phyloP scores from a whole-genome alignment of 1,140 invertebrate species.

The Aphelinus certus region DNA sequence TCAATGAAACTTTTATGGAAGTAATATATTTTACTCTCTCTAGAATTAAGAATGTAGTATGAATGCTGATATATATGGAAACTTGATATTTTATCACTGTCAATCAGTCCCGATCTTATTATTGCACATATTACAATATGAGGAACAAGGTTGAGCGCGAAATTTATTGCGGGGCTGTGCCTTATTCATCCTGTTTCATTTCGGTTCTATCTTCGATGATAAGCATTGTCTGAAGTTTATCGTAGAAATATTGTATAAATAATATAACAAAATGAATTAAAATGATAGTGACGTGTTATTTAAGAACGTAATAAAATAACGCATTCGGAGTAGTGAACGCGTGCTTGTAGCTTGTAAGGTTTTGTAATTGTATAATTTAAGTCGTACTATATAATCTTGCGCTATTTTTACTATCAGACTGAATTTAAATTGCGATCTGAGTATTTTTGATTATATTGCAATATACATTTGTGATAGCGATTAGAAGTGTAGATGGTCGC shows the following conservation, averaged over 20 bases:
- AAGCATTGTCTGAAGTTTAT: conserved; percentile 39
- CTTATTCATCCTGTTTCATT: conserved; percentile 37
- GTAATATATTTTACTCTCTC: conserved; percentile 33
- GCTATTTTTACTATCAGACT: conserved; percentile 46
- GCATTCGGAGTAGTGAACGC: conserved; percentile 37
- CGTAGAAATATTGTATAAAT: conserved; percentile 36
- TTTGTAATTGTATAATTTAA: conserved; percentile 45
- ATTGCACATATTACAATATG: conserved; percentile 16
- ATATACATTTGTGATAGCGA: conserved; percentile 40
- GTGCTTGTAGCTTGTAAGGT: conserved; percentile 40
- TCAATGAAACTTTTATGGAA: conserved; percentile 15
- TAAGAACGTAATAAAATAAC: conserved; percentile 34
- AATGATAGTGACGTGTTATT: conserved; percentile 38
- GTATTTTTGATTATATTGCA: conserved; percentile 43
- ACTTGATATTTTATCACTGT: conserved; percentile 30
- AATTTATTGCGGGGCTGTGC: conserved; percentile 42
- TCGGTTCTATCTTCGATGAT: conserved; percentile 20
- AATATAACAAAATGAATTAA: conserved; percentile 33
- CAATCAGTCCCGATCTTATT: conserved; percentile 27
- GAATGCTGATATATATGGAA: conserved; percentile 11
- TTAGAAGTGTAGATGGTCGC: conserved; percentile 23
- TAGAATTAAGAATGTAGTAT: conserved; percentile 19
- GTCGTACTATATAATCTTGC: conserved; percentile 30
- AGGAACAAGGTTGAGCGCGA: conserved; percentile 9
- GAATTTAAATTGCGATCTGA: conserved; percentile 47